Evolutionary conservation across 2,797 vertebrate species (phyloP).

Genomic region (Orientallactaga sibirica): DNA sequence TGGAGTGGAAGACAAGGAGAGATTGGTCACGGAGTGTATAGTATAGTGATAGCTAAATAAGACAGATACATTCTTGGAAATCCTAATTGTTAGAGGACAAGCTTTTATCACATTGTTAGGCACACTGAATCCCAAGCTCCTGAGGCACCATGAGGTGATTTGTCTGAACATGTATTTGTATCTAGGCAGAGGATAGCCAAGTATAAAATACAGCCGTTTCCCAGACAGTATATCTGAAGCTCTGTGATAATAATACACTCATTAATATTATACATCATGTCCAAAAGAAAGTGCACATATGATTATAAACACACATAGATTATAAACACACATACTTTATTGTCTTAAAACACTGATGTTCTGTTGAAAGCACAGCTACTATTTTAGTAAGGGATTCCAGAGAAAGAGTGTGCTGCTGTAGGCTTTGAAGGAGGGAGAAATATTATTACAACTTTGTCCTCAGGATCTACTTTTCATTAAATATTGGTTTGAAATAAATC

Average conservation of each 20-base stretch:
- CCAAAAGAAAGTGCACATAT: conserved; percentile 22
- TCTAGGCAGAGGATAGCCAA: not conserved
- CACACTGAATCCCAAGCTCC: not conserved
- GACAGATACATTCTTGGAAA: not conserved
- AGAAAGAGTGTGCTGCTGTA: conserved; percentile 13
- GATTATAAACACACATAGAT: not conserved
- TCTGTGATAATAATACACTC: not conserved
- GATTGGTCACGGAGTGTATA: not conserved
- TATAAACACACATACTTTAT: not conserved
- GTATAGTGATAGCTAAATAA: not conserved
- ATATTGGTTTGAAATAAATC: conserved; percentile 81
- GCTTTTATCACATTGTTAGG: not conserved
- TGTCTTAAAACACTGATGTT: conserved; percentile 56
- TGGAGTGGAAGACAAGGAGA: not conserved
- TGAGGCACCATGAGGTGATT: rapidly evolving
- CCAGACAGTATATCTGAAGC: not conserved
- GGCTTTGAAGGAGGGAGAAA: conserved; percentile 75
- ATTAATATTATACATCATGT: not conserved
- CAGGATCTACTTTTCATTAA: conserved; percentile 86
- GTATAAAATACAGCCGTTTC: not conserved
- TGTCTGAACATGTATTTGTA: not conserved
- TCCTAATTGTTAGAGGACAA: not conserved
- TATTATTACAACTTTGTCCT: conserved; percentile 78
- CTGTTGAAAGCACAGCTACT: conserved; percentile 65
- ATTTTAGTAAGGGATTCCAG: conserved; percentile 42